Evolutionary conservation across 2,797 vertebrate species (phyloP).

Genomic region (Serranus cabrilla): DNA sequence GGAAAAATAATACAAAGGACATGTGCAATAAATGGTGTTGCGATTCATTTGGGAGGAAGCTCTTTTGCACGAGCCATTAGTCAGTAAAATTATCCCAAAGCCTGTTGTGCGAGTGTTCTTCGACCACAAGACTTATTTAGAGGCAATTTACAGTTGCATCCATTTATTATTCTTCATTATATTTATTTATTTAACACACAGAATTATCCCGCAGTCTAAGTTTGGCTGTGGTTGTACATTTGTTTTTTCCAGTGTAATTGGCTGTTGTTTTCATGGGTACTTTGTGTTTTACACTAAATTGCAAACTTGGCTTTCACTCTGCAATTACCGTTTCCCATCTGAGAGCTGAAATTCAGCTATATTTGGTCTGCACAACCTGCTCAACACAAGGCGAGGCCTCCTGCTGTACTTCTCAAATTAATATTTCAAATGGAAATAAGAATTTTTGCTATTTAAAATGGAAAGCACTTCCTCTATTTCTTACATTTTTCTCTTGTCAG

Average conservation of each 20-base stretch:
- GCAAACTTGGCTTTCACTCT: constrained; percentile 59
- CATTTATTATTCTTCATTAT: constrained; percentile 37
- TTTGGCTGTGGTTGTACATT: constrained; percentile 27
- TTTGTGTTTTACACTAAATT: constrained; percentile 68
- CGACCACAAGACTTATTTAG: constrained; percentile 6
- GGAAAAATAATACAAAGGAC: not conserved
- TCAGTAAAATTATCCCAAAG: not conserved
- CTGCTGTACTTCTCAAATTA: constrained; percentile 8
- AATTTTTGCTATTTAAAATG: constrained; percentile 16
- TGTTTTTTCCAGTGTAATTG: constrained; percentile 56
- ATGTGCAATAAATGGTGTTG: not conserved
- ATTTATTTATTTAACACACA: constrained; percentile 49
- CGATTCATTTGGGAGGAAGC: constrained; percentile 5
- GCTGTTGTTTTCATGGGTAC: constrained; percentile 57
- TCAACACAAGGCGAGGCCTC: constrained; percentile 1
- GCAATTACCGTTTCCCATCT: constrained; percentile 48
- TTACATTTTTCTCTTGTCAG: constrained; percentile 1
- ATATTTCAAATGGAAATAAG: constrained; percentile 3
- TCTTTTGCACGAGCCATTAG: constrained; percentile 7
- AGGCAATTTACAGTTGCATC: constrained; percentile 25
- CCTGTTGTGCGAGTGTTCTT: not conserved
- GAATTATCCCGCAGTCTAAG: constrained; percentile 35
- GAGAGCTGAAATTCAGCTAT: constrained; percentile 29
- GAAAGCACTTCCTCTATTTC: not conserved
- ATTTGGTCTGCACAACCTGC: constrained; percentile 25